Evolutionary conservation across 2,113 vertebrate species (phyloP).

Genomic region (Potamarius usumacintae): DNA sequence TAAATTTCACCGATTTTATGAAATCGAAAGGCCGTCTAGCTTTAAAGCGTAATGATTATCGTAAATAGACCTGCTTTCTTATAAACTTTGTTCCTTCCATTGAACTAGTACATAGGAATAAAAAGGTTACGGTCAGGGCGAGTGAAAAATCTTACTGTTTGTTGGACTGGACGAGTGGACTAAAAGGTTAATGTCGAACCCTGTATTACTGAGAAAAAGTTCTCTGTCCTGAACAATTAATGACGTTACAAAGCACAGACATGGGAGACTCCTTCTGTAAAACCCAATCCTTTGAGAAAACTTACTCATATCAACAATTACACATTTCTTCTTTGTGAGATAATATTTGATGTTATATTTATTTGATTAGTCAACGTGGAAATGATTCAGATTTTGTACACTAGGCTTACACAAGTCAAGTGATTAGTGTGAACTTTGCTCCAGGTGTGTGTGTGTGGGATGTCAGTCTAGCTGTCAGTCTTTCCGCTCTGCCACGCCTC

Average conservation of each 20-base stretch:
- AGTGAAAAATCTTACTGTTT: no score
- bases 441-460: neutral
- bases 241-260: neutral
- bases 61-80: no score
- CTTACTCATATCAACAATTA: neutral
- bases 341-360: neutral
- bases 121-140: no score
- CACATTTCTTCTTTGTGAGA: neutral
- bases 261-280: neutral
- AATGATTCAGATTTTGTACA: neutral
- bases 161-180: no score
- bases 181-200: no score
- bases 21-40: no score
- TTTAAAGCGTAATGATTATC: no score
- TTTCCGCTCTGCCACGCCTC: constrained; percentile 7
- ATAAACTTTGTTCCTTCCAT: no score
- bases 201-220: neutral
- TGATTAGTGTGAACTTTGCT: constrained; percentile 49
- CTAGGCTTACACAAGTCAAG: neutral
- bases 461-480: constrained; percentile 44
- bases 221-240: neutral
- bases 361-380: neutral
- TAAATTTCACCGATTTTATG: no score
- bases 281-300: neutral
- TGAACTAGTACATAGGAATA: no score